Evolutionary conservation across 35 echinoderm and acorn worm species (phyloP).

Genomic region (Strongylocentrotus purpuratus): DNA sequence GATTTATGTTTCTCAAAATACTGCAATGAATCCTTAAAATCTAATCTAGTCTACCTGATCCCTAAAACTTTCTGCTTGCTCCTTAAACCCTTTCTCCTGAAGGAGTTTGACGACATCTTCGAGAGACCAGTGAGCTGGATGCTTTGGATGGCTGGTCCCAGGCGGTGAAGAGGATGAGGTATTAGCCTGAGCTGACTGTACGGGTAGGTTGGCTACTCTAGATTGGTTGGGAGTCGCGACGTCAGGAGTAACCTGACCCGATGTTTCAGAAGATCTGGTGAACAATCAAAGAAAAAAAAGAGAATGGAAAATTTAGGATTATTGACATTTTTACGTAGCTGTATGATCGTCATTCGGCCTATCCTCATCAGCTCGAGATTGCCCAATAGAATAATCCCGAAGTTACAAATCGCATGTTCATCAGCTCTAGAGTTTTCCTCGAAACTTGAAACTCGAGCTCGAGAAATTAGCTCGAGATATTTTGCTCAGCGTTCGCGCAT

Average conservation of each 20-base stretch:
- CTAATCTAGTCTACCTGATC: constrained; percentile 71
- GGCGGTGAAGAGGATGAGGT: background rate
- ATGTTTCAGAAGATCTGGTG: background rate
- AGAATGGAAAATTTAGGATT: background rate
- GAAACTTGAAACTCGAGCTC: too few relatives aligned
- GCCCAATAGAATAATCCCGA: too few relatives aligned
- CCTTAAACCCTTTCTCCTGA: constrained; percentile 69
- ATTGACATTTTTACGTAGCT: background rate
- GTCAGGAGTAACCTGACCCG: constrained; percentile 62
- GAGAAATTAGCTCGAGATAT: too few relatives aligned
- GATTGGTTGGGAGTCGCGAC: constrained; percentile 82
- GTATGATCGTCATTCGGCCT: background rate
- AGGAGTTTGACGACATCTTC: constrained; percentile 83
- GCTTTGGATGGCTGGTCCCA: constrained; percentile 26
- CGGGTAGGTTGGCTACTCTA: constrained; percentile 74
- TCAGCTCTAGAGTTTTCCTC: too few relatives aligned
- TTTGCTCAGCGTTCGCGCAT: too few relatives aligned
- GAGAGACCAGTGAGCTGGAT: constrained; percentile 76
- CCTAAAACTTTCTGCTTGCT: constrained; percentile 74
- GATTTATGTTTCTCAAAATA: too few relatives aligned
- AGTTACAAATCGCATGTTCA: too few relatives aligned
- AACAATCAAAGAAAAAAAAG: background rate
- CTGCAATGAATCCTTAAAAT: background rate
- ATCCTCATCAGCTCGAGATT: too few relatives aligned
- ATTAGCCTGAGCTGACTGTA: constrained; percentile 73